Conservation (phyloP, 2,888 invertebrate species). For the Crossocerus cetratus region DNA sequence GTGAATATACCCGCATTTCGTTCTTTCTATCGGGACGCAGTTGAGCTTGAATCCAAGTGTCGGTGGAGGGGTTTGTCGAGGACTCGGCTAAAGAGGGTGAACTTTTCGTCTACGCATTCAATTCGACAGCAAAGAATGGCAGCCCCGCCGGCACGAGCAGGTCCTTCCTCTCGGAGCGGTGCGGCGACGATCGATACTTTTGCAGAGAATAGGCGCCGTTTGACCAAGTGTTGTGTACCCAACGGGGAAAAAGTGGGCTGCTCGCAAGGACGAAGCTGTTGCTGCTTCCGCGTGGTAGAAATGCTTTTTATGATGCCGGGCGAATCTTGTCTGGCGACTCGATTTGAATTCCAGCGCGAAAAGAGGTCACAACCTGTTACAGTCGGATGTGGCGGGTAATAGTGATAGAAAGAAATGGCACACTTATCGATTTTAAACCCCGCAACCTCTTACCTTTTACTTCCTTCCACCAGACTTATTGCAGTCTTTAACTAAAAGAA, state of each 20-base stretch:
- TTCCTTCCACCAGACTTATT: not conserved
- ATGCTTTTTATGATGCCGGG: conserved; percentile 48
- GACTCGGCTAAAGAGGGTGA: not conserved
- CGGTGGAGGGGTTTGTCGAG: too few species aligned
- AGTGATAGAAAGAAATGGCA: too few species aligned
- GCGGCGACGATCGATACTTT: conserved; percentile 37
- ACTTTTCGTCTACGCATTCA: conserved; percentile 14
- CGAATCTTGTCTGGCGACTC: conserved; percentile 13
- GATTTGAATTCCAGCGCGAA: conserved; percentile 24
- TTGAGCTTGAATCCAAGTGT: too few species aligned
- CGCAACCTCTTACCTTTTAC: too few species aligned
- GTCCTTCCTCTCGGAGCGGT: conserved; percentile 41
- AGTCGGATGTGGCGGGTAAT: too few species aligned
- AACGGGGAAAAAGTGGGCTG: conserved; percentile 18
- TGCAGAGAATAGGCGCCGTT: conserved; percentile 41
- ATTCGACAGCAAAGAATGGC: conserved; percentile 17
- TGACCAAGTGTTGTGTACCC: conserved; percentile 28
- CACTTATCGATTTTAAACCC: too few species aligned
- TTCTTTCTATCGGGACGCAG: too few species aligned
- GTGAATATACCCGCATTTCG: too few species aligned
- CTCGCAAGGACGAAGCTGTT: not conserved
- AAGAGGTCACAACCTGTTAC: too few species aligned
- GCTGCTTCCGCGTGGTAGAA: conserved; percentile 23
- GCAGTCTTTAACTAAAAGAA: too few species aligned
- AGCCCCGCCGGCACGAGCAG: not conserved